A percentile compares a stretch with the other conserved stretches of the same genome.
phyloP scores from a whole-genome alignment of 2,888 invertebrate species.

The Ennomos erosarius region DNA sequence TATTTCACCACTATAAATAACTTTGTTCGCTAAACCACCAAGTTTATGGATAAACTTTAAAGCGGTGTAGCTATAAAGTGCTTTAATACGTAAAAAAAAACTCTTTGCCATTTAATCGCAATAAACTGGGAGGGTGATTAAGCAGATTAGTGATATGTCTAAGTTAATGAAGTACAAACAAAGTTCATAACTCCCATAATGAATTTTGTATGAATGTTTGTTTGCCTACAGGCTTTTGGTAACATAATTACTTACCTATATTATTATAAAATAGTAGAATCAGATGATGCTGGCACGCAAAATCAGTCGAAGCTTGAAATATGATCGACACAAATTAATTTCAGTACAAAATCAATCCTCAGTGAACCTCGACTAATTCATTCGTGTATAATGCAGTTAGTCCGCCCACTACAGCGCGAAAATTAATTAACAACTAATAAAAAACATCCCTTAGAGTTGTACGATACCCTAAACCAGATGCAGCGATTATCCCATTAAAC shows the following conservation, averaged over 20 bases:
- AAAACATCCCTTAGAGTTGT: conserved; percentile 57
- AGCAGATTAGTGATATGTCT: too few relatives aligned
- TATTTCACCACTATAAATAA: conserved; percentile 69
- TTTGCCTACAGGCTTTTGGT: too few relatives aligned
- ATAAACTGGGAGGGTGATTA: too few relatives aligned
- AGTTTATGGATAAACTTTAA: conserved; percentile 57
- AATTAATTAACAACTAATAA: conserved; percentile 75
- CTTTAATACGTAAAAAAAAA: conserved; percentile 18
- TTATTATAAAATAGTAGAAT: background rate
- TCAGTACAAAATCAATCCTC: conserved; percentile 53
- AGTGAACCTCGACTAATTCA: conserved; percentile 65
- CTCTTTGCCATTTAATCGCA: background rate
- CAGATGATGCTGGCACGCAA: background rate
- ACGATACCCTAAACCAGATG: conserved; percentile 62
- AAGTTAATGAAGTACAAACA: too few relatives aligned
- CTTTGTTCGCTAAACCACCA: conserved; percentile 69
- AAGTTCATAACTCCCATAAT: too few relatives aligned
- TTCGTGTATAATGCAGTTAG: conserved; percentile 71
- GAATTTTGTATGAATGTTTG: too few relatives aligned
- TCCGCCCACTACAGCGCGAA: conserved; percentile 56
- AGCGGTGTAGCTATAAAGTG: conserved; percentile 40
- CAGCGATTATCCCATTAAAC: conserved; percentile 74
- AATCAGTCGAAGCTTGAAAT: conserved; percentile 30
- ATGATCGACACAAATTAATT: conserved; percentile 48
- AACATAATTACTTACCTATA: too few relatives aligned